These are phyloP conservation scores for Leptothorax acervorum DNA, from an alignment of 2,888 invertebrate genomes.

Conservation along the genomic window DNA sequence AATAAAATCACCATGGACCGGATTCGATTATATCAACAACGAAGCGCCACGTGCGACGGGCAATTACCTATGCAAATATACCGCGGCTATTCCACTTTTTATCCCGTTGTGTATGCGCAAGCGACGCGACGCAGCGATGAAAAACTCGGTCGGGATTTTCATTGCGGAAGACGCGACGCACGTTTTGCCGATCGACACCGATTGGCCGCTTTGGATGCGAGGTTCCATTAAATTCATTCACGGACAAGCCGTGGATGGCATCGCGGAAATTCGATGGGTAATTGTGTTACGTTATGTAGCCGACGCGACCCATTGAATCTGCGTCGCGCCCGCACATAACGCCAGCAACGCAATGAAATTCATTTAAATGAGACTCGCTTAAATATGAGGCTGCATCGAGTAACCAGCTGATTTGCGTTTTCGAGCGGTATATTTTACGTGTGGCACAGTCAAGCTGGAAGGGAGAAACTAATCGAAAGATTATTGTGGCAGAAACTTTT, in stretches of 20 bases:
- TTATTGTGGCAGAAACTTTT: slow-evolving; percentile 4
- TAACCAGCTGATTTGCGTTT: slow-evolving; percentile 26
- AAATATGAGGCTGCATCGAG: slow-evolving; percentile 26
- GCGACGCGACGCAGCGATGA: slow-evolving; percentile 46
- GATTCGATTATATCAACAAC: slow-evolving; percentile 77
- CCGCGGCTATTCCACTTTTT: slow-evolving; percentile 60
- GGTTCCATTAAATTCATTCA: slow-evolving; percentile 63
- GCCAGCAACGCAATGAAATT: slow-evolving; percentile 51
- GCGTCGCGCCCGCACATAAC: slow-evolving; percentile 40
- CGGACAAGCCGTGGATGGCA: slow-evolving; percentile 55
- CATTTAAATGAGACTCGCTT: slow-evolving; percentile 52
- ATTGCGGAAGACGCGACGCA: slow-evolving; percentile 59
- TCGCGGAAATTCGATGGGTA: slow-evolving; percentile 65
- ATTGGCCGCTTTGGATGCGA: slow-evolving; percentile 29
- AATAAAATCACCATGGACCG: slow-evolving; percentile 77
- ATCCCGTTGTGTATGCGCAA: slow-evolving; percentile 57
- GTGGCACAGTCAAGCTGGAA: not conserved
- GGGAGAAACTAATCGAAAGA: slow-evolving; percentile 2
- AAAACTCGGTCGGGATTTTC: slow-evolving; percentile 59
- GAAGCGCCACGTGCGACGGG: slow-evolving; percentile 69
- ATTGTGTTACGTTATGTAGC: slow-evolving; percentile 62
- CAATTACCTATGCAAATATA: slow-evolving; percentile 81
- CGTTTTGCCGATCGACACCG: slow-evolving; percentile 56
- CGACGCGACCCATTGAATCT: slow-evolving; percentile 49
- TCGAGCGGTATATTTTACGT: not conserved